phyloP scores from a whole-genome alignment of 2,113 vertebrate species.

The Rhodinocichla rosea region DNA sequence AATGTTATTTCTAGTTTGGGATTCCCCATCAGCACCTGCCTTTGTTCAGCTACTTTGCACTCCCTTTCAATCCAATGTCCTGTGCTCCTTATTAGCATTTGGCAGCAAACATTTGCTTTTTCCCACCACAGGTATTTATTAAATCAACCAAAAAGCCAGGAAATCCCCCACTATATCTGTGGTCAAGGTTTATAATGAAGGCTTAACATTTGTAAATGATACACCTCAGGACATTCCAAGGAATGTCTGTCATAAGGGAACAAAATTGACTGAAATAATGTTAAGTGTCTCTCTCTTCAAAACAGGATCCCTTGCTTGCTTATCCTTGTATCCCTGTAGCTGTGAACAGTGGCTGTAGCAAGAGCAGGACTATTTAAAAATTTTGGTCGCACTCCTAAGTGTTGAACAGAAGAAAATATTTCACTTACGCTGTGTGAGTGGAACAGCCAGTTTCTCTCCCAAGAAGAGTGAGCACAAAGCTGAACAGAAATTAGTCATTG shows the following conservation, averaged over 20 bases:
- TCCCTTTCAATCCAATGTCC: background rate
- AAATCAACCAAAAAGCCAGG: background rate
- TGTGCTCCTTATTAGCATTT: background rate
- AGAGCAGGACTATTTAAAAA: background rate
- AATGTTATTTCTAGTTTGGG: background rate
- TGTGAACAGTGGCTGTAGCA: background rate
- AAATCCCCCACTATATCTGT: background rate
- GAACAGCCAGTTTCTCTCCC: background rate
- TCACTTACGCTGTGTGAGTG: background rate
- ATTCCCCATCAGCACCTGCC: background rate
- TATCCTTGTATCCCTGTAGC: background rate
- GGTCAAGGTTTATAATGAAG: background rate
- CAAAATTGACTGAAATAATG: background rate
- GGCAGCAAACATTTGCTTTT: background rate
- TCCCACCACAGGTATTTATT: background rate
- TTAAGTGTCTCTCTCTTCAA: background rate
- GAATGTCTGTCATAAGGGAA: background rate
- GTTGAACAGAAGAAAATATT: background rate
- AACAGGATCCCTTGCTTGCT: background rate
- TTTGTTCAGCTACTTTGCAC: background rate
- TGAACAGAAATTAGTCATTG: constrained; percentile 42
- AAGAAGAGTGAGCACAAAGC: constrained; percentile 12
- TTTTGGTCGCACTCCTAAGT: background rate
- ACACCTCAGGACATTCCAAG: background rate
- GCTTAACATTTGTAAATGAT: background rate